Evolutionary conservation across 2,113 vertebrate genomes (phyloP), one percentile per base, ranked within the genome.

Genomic region (Puntigrus tetrazona): DNA sequence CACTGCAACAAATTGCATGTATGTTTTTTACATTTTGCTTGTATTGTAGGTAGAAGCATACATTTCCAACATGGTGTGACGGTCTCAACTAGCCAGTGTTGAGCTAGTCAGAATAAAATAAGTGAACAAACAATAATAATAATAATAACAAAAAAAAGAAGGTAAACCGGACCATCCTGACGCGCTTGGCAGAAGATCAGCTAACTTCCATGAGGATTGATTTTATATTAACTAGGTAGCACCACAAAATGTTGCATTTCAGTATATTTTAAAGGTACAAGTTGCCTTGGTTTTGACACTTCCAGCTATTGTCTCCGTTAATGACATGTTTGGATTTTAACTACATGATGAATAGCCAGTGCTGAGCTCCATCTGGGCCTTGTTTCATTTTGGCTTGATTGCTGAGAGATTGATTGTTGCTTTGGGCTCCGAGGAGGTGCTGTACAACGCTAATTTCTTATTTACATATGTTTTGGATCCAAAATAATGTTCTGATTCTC

Each of bases 391-490:
- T 65, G 78, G 57, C 57, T 65, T 65, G 59, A 80, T 80, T 45
- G 25, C 78, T 29, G 38, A 63, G 41, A 65, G 41, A 80, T 31
- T 43, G 38, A 80, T 65, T 45, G 59, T 65, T 65, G 59, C 78
- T 80, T 22, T 65, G 59, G 78, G 78, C 78, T 45, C 20, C 18
- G 25, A 47, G 25, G 59, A 80, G 78, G 59, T 47, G 57, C 59
- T 47, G 38, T 65, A 65, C 59, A 65, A 47, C 43, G 16, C 41
- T 47, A 80, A 80, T 65, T 65, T 80, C 59, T 80, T 80, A 80
- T 80, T 80, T 80, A 80, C 78, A 65, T 80, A 47, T 22, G 41
- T 80, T 61, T 65, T 79, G 78, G 38, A 79, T 79, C 78, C 38
- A 80, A 78, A 80, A 43, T 80, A 65, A 80, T 47, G 38, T 65